Evolutionary conservation across 2,888 invertebrate genomes (phyloP), one percentile per base, ranked within the genome.

Genomic region (Limnephilus auricula): DNA sequence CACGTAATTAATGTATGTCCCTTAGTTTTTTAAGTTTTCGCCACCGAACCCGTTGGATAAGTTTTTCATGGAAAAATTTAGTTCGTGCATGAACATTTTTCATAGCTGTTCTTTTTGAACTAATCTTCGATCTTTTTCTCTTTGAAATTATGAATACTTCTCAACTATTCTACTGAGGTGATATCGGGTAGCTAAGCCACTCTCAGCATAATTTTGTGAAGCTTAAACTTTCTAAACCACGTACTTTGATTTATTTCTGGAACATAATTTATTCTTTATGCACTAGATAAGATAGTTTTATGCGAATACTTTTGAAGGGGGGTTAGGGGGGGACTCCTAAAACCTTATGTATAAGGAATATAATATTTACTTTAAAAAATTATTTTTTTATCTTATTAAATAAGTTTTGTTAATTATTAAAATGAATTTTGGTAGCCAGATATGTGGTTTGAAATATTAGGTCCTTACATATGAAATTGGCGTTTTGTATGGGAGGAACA

Each of bases 51-150:
- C 25, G 25, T 65, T 65, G n/a, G 25, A 65, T 3, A 32, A 18
- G 30, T 13, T 82, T 84, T 84, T 15, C 25, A 2, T 25, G 37
- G 6, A 84, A 84, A 84, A 84, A 5, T n/a, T 37, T 84, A 32
- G 15, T 0, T 84, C 37, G 1, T 40, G n/a, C 84, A 40, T 40
- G 84, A 40, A n/a, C 13, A n/a, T 32, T 40, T 37, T 25, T 13
- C 34, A 84, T n/a, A 84, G 25, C 10, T 84, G 37, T 15, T 18
- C 25, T 13, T 83, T 15, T 83, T 25, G 2, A 15, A 83, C 18
- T 83, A 32, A 83, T 83, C 83, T 30, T 34, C 15, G 32, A 32
- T 83, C 83, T 32, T 83, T 80, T 34, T 37, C 83, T 15, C n/a
- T 37, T 84, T 37, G 3, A 30, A 40, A 37, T n/a, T 34, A 1